phyloP scores from a whole-genome alignment of 2,113 vertebrate species.

The Crocuta crocuta region DNA sequence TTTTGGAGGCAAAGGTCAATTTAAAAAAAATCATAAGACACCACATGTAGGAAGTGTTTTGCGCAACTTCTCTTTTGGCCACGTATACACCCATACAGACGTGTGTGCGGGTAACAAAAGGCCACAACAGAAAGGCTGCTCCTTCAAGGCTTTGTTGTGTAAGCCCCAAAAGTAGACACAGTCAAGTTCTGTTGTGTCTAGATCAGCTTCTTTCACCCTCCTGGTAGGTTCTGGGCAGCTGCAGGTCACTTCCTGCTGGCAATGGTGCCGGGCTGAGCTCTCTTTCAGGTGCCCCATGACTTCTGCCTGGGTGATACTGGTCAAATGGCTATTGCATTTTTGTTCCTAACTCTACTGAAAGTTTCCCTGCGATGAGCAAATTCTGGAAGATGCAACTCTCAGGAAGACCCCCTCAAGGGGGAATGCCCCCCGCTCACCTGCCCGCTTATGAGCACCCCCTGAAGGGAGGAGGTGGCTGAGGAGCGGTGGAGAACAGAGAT shows the following conservation, averaged over 20 bases:
- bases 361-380: neutral
- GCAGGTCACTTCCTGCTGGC: neutral
- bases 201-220: neutral
- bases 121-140: neutral
- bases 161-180: neutral
- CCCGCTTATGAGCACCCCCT: neutral
- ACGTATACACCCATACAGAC: neutral
- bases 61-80: neutral
- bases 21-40: neutral
- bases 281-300: neutral
- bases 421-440: neutral
- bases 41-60: neutral
- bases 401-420: neutral
- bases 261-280: neutral
- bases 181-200: neutral
- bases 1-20: neutral
- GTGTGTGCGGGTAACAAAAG: too few species aligned
- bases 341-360: neutral
- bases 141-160: neutral
- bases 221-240: neutral
- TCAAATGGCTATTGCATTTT: neutral
- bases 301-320: neutral
- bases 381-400: neutral
- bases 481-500: fast-evolving
- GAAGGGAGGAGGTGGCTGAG: neutral